phyloP scores from a whole-genome alignment of 2,797 vertebrate genomes.

The Trachurus trachurus region DNA sequence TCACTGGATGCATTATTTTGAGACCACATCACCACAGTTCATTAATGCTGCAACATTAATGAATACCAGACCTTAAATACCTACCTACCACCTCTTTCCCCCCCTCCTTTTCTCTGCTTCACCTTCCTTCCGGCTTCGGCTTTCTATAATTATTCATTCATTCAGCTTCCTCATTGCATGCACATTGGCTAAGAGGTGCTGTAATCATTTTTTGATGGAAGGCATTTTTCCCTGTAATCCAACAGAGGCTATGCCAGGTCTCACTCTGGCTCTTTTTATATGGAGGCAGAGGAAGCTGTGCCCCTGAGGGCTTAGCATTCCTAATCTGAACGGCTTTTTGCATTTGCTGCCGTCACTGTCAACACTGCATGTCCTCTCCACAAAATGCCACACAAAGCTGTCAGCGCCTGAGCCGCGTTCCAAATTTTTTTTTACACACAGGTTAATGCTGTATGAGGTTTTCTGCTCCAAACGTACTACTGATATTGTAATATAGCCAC shows the following conservation, averaged over 20 bases:
- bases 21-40: conserved; percentile 23
- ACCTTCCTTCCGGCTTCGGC: conserved; percentile 41
- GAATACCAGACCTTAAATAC: conserved; percentile 52
- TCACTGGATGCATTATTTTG: conserved; percentile 22
- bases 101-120: conserved; percentile 10
- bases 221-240: conserved; percentile 74
- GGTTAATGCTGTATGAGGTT: conserved; percentile 24
- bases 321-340: conserved; percentile 64
- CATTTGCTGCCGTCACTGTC: conserved; percentile 59
- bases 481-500: conserved; percentile 8
- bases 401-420: conserved; percentile 21
- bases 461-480: conserved; percentile 5
- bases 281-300: conserved; percentile 53
- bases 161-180: conserved; percentile 63
- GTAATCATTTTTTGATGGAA: conserved; percentile 75
- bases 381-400: conserved; percentile 56
- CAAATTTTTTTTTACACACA: background rate
- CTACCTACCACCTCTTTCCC: conserved; percentile 7
- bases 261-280: conserved; percentile 71
- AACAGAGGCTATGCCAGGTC: conserved; percentile 65
- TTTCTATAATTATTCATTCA: conserved; percentile 74
- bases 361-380: conserved; percentile 38
- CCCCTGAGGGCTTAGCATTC: conserved; percentile 67
- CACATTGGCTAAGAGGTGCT: conserved; percentile 67
- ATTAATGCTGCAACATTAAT: conserved; percentile 28